phyloP scores from a whole-genome alignment of 2,797 vertebrate genomes.

The Emydoidea blandingii region DNA sequence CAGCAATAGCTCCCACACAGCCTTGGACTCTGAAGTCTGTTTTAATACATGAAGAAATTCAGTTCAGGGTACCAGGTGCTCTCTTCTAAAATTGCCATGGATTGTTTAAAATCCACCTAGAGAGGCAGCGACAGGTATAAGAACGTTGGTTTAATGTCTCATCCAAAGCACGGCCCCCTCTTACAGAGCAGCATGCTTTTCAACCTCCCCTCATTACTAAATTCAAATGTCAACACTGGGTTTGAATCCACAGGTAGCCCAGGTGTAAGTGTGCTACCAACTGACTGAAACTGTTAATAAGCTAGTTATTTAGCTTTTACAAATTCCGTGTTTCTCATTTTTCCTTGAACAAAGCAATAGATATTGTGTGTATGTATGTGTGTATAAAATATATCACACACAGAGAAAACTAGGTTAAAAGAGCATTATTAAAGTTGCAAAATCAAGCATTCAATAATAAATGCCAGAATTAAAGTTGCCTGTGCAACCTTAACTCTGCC shows the following conservation, averaged over 20 bases:
- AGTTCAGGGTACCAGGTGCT: neutral
- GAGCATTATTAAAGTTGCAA: neutral
- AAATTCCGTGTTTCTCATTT: neutral
- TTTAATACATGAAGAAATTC: slow-evolving; percentile 20
- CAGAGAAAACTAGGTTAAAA: neutral
- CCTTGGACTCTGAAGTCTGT: slow-evolving; percentile 12
- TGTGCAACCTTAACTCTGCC: neutral
- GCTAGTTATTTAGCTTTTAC: neutral
- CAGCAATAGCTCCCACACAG: slow-evolving; percentile 1
- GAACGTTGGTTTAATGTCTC: neutral
- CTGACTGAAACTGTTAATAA: neutral
- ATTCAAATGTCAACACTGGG: neutral
- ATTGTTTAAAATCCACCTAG: slow-evolving; percentile 30
- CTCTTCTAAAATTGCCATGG: neutral
- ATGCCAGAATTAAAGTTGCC: neutral
- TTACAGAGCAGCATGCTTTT: neutral
- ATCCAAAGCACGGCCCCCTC: fast-evolving
- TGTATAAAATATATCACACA: neutral
- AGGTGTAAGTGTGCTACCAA: neutral
- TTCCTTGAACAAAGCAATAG: neutral
- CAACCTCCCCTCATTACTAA: neutral
- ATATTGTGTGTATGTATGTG: neutral
- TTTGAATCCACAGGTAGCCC: neutral
- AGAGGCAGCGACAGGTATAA: neutral
- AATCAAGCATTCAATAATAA: neutral